Percentiles rank a stretch among this genome's conserved stretches.
Conservation (phyloP, 2,888 invertebrate species). For the Lasioglossum malachurum region DNA sequence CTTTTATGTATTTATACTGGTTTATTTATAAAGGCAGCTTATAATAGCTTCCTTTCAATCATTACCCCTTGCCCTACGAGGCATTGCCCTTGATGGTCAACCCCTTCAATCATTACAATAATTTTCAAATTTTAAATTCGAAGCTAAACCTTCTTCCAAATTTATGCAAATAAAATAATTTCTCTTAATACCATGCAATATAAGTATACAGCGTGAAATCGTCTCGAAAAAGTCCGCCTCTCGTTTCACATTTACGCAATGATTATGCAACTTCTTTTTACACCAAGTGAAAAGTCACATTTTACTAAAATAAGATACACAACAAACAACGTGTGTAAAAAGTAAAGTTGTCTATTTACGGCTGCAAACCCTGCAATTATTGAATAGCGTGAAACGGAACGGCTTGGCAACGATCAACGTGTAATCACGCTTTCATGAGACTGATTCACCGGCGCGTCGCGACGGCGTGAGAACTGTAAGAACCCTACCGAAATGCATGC, state of each 20-base stretch:
- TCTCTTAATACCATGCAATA: not conserved
- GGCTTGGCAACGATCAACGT: constrained; percentile 18
- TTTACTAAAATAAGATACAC: not conserved
- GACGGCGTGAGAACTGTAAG: constrained; percentile 44
- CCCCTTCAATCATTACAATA: not conserved
- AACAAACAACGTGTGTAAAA: not conserved
- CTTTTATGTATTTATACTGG: not conserved
- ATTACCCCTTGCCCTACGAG: not conserved
- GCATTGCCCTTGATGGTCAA: no score
- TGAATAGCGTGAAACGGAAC: constrained; percentile 44
- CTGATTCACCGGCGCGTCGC: constrained; percentile 20
- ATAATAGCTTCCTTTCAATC: not conserved
- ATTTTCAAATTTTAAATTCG: not conserved
- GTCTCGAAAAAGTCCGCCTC: not conserved
- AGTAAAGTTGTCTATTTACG: not conserved
- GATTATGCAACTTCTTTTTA: not conserved
- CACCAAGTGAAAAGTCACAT: not conserved
- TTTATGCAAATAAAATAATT: no score
- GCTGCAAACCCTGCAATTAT: constrained; percentile 14
- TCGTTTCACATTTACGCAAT: not conserved
- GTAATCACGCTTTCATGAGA: constrained; percentile 41
- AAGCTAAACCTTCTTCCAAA: not conserved
- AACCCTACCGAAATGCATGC: constrained; percentile 23
- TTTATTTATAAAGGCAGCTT: not conserved
- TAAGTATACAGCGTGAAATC: not conserved